phyloP scores from a whole-genome alignment of 2,113 vertebrate species.

The Amphiprion ocellaris region DNA sequence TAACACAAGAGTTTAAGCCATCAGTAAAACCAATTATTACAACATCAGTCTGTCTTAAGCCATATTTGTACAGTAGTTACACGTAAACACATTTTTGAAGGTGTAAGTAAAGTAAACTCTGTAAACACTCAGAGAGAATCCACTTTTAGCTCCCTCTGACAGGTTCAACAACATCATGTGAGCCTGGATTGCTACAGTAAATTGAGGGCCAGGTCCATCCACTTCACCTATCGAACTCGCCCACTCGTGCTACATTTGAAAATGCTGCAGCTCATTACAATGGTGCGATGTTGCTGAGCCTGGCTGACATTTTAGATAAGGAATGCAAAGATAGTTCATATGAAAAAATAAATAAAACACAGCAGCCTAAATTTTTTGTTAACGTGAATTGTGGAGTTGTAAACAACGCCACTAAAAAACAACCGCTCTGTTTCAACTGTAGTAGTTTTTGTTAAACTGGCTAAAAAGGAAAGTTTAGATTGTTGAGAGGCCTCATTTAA shows the following conservation, averaged over 20 bases:
- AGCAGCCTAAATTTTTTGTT: constrained; percentile 4
- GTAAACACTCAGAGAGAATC: constrained; percentile 66
- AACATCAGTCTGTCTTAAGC: constrained; percentile 76
- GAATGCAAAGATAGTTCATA: background rate
- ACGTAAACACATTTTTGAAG: constrained; percentile 79
- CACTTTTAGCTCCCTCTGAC: constrained; percentile 5
- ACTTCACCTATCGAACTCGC: constrained; percentile 36
- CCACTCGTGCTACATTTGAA: constrained; percentile 69
- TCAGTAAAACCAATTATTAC: constrained; percentile 70
- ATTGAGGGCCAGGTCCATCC: constrained; percentile 51
- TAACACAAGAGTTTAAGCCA: constrained; percentile 72
- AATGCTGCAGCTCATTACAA: constrained; percentile 37
- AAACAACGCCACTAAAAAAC: background rate
- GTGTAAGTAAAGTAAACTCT: constrained; percentile 67
- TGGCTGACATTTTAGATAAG: constrained; percentile 4
- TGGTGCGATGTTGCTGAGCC: constrained; percentile 7
- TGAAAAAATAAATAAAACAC: background rate
- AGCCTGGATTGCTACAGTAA: constrained; percentile 69
- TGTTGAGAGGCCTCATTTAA: constrained; percentile 25
- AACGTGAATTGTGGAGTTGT: background rate
- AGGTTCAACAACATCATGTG: constrained; percentile 35
- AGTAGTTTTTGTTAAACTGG: background rate
- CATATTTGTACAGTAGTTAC: constrained; percentile 84
- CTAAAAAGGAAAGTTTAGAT: constrained; percentile 9
- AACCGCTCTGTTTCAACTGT: background rate